Conservation (phyloP, 2,888 invertebrate genomes). For the Eupsilia transversa region DNA sequence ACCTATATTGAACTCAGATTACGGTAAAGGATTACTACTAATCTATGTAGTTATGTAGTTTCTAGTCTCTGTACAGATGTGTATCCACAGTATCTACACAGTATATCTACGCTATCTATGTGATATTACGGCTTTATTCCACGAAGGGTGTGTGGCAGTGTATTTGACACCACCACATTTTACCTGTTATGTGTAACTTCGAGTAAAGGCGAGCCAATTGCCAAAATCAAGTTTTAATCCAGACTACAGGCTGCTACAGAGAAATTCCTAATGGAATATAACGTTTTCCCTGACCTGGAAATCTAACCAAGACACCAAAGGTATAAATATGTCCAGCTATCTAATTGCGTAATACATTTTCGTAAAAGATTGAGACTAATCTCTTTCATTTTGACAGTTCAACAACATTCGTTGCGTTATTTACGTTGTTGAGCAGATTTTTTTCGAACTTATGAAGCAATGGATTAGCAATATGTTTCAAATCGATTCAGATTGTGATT, state of each 20-base stretch:
- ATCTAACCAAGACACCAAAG: not conserved
- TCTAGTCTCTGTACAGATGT: not conserved
- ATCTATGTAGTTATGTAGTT: not conserved
- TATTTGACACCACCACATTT: too few relatives aligned
- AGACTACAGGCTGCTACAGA: not conserved
- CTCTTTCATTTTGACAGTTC: too few relatives aligned
- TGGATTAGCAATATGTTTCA: too few relatives aligned
- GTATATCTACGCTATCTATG: too few relatives aligned
- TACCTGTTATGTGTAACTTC: not conserved
- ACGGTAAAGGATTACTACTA: constrained; percentile 5
- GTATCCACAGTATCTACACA: not conserved
- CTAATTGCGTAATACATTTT: too few relatives aligned
- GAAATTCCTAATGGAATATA: not conserved
- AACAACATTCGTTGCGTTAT: too few relatives aligned
- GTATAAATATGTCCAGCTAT: too few relatives aligned
- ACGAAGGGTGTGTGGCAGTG: too few relatives aligned
- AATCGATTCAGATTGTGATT: too few relatives aligned
- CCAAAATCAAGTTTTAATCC: not conserved
- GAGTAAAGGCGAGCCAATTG: not conserved
- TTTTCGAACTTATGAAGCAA: too few relatives aligned
- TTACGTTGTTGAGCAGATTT: too few relatives aligned
- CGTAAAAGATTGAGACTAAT: too few relatives aligned
- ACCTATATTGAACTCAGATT: constrained; percentile 27
- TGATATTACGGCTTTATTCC: not conserved
- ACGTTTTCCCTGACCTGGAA: not conserved